Evolutionary conservation across 1,140 invertebrate genomes (phyloP).

Genomic region (Cherax quadricarinatus): DNA sequence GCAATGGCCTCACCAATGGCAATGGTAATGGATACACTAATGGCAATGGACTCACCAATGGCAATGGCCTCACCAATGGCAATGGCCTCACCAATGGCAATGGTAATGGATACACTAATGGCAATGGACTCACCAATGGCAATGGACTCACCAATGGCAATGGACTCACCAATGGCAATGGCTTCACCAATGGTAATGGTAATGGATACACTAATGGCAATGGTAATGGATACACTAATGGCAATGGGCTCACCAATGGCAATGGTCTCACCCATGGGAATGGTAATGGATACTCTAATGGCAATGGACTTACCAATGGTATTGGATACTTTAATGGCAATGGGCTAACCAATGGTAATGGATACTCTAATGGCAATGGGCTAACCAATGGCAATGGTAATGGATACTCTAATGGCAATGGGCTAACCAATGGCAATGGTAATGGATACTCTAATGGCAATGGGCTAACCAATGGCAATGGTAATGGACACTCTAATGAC

Average conservation of each 20-base stretch:
- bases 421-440: neutral
- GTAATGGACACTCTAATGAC: neutral
- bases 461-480: conserved; percentile 8
- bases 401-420: conserved; percentile 18
- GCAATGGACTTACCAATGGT: neutral
- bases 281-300: conserved; percentile 4
- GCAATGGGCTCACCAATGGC: conserved; percentile 15
- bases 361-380: too few species aligned
- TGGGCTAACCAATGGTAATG: neutral
- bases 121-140: neutral
- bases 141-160: too few species aligned
- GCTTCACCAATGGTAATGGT: neutral
- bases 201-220: too few species aligned
- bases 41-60: neutral
- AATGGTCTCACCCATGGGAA: conserved; percentile 22
- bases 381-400: neutral
- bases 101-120: too few species aligned
- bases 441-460: conserved; percentile 25
- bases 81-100: conserved; percentile 5
- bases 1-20: conserved; percentile 8
- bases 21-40: neutral
- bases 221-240: neutral
- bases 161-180: conserved; percentile 35
- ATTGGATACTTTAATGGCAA: neutral
- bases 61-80: too few species aligned